These are phyloP conservation scores for Drosophila mulleri DNA, from an alignment of 2,888 invertebrate genomes.

Conservation along the genomic window DNA sequence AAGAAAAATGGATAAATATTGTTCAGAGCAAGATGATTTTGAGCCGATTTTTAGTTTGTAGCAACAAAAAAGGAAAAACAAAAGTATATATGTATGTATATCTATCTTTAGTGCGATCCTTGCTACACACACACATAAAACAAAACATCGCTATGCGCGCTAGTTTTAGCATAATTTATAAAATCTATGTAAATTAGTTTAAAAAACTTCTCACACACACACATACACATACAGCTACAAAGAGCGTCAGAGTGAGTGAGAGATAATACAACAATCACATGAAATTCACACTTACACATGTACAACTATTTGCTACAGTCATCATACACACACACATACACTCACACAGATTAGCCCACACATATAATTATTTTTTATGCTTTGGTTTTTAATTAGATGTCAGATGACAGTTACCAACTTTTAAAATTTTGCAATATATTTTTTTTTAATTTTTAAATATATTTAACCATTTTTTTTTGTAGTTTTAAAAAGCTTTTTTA, in stretches of 20 bases:
- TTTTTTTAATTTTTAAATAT: no score
- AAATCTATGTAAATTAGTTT: slow-evolving; percentile 69
- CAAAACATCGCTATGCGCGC: slow-evolving; percentile 36
- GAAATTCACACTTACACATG: slow-evolving; percentile 2
- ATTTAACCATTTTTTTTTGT: no score
- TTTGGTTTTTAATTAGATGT: slow-evolving; percentile 19
- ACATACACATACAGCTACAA: neutral
- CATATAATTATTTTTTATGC: slow-evolving; percentile 10
- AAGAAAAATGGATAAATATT: slow-evolving; percentile 9
- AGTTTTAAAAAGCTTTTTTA: no score
- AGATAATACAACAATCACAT: neutral
- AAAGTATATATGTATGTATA: slow-evolving; percentile 13
- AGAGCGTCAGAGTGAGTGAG: neutral
- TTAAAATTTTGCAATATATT: no score
- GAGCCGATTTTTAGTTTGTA: slow-evolving; percentile 44
- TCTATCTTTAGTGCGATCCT: slow-evolving; percentile 36
- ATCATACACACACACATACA: neutral
- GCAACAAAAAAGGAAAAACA: slow-evolving; percentile 13
- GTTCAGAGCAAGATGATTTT: slow-evolving; percentile 14
- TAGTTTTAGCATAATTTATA: slow-evolving; percentile 68
- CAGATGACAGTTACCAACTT: no score
- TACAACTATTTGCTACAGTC: neutral
- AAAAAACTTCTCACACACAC: slow-evolving; percentile 30
- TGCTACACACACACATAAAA: slow-evolving; percentile 5
- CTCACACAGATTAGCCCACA: neutral